These are phyloP conservation scores for Crypturellus undulatus DNA, from an alignment of 2,113 vertebrate genomes.

Conservation along the genomic window DNA sequence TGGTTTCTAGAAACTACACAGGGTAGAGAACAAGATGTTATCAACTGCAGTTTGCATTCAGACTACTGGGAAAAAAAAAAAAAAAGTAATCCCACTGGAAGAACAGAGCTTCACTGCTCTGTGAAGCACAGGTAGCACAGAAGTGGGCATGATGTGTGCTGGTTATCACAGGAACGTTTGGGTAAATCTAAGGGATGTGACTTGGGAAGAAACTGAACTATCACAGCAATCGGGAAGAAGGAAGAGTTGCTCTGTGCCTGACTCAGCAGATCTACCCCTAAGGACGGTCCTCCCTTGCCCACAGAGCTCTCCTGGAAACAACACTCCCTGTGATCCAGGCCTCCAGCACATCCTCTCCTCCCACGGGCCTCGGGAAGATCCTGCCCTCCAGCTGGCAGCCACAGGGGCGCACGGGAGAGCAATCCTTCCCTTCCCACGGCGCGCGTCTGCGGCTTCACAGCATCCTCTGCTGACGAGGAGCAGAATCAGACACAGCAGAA, in stretches of 20 bases:
- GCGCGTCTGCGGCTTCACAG: neutral
- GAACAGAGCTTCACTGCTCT: neutral
- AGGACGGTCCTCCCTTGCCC: neutral
- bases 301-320: neutral
- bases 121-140: neutral
- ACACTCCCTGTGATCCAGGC: neutral
- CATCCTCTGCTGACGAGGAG: conserved; percentile 40
- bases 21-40: neutral
- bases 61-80: neutral
- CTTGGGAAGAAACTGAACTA: neutral
- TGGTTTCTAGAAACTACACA: neutral
- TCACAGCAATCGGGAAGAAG: neutral
- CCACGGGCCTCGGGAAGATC: neutral
- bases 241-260: neutral
- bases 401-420: neutral
- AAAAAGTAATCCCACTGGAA: neutral
- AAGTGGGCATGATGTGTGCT: neutral
- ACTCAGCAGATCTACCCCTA: neutral
- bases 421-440: neutral
- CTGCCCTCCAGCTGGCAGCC: neutral
- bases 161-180: neutral
- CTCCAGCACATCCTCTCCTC: neutral
- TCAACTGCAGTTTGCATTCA: neutral
- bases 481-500: neutral
- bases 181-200: neutral